A percentile compares a stretch with the other conserved stretches of the same genome.
phyloP scores from a whole-genome alignment of 2,888 invertebrate genomes.

The Malachius bipustulatus region DNA sequence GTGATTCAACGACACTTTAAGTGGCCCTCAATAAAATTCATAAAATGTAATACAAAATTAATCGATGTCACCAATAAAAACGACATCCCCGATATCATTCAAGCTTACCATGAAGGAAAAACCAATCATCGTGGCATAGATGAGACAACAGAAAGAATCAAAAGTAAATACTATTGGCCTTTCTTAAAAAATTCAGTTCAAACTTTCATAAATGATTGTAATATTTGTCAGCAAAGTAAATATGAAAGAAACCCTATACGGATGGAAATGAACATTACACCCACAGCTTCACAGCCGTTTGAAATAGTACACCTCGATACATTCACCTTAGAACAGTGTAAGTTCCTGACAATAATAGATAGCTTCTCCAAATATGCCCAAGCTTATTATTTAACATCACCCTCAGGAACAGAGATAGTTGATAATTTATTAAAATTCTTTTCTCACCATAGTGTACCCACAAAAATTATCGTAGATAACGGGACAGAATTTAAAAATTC shows the following conservation, averaged over 20 bases:
- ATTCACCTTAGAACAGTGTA: not conserved
- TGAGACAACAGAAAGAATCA: too few species aligned
- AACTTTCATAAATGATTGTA: too few species aligned
- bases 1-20: too few species aligned
- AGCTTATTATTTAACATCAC: not conserved
- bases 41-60: too few species aligned
- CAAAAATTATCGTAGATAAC: not conserved
- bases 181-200: too few species aligned
- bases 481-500: not conserved
- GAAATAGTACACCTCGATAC: conserved; percentile 1
- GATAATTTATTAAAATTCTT: not conserved
- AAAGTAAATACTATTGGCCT: too few species aligned
- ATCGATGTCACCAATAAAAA: too few species aligned
- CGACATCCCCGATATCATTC: too few species aligned
- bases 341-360: not conserved
- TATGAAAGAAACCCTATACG: conserved; percentile 1
- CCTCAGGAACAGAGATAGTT: too few species aligned
- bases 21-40: too few species aligned
- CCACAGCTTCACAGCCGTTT: not conserved
- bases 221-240: conserved; percentile 1
- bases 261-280: not conserved
- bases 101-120: too few species aligned
- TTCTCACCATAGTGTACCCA: not conserved
- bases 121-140: too few species aligned
- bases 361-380: not conserved